These are phyloP conservation scores for Nycticorax nycticorax DNA, from an alignment of 2,113 vertebrate species.

Conservation along the genomic window DNA sequence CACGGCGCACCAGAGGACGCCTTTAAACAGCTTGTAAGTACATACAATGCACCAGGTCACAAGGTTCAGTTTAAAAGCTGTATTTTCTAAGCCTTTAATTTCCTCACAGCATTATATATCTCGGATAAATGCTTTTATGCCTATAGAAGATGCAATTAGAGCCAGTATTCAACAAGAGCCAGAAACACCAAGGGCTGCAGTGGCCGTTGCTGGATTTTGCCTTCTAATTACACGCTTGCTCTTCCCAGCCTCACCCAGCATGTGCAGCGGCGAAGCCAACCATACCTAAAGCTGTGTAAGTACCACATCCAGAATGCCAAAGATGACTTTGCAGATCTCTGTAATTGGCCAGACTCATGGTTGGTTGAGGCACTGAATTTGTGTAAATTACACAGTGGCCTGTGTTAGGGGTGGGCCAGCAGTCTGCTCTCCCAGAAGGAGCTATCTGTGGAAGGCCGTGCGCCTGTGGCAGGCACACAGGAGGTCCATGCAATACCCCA, in stretches of 20 bases:
- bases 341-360: not conserved
- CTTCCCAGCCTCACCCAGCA: constrained; percentile 5
- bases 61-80: not conserved
- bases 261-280: not conserved
- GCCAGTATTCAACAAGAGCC: not conserved
- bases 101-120: not conserved
- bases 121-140: not conserved
- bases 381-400: not conserved
- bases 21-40: not conserved
- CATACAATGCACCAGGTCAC: not conserved
- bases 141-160: constrained; percentile 24
- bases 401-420: not conserved
- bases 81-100: constrained; percentile 45
- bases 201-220: not conserved
- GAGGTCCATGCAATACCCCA: not conserved
- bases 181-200: not conserved
- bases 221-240: not conserved
- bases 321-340: not conserved
- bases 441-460: not conserved
- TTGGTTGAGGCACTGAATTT: not conserved
- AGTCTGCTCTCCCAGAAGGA: not conserved
- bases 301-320: not conserved
- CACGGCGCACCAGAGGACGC: rapidly evolving
- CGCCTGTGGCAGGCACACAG: rapidly evolving
- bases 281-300: not conserved